Percentiles rank a stretch among this genome's conserved stretches.
phyloP scores from a whole-genome alignment of 2,888 invertebrate genomes.

The Panzeria rudis region DNA sequence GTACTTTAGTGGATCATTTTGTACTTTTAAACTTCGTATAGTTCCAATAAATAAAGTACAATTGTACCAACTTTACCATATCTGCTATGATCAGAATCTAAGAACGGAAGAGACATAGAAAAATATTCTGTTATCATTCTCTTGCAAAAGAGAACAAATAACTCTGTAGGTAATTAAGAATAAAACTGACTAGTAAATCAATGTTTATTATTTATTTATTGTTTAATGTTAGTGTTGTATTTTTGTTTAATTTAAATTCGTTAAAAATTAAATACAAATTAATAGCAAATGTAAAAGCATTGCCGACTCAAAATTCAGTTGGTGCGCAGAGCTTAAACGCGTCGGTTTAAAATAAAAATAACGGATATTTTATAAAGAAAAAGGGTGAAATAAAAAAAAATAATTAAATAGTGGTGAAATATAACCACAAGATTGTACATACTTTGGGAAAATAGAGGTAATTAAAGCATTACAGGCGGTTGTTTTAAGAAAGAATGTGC shows the following conservation, averaged over 20 bases:
- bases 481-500: conserved; percentile 3
- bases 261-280: conserved; percentile 58
- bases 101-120: background rate
- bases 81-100: background rate
- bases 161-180: conserved; percentile 32
- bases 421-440: background rate
- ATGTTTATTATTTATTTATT: conserved; percentile 25
- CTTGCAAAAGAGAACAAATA: conserved; percentile 25
- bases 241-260: conserved; percentile 29
- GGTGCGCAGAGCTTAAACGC: conserved; percentile 75
- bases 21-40: background rate
- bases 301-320: conserved; percentile 76
- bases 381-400: background rate
- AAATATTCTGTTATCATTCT: conserved; percentile 7
- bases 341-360: conserved; percentile 73
- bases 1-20: too few relatives aligned
- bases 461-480: conserved; percentile 39
- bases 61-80: too few relatives aligned
- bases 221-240: conserved; percentile 43
- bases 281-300: conserved; percentile 76
- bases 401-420: conserved; percentile 39
- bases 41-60: background rate
- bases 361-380: background rate
- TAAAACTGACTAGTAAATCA: background rate
- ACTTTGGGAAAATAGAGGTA: conserved; percentile 18